Base-by-base conservation (phyloP, 2,888 invertebrate genomes). In the Ypsolopha sequella region DNA sequence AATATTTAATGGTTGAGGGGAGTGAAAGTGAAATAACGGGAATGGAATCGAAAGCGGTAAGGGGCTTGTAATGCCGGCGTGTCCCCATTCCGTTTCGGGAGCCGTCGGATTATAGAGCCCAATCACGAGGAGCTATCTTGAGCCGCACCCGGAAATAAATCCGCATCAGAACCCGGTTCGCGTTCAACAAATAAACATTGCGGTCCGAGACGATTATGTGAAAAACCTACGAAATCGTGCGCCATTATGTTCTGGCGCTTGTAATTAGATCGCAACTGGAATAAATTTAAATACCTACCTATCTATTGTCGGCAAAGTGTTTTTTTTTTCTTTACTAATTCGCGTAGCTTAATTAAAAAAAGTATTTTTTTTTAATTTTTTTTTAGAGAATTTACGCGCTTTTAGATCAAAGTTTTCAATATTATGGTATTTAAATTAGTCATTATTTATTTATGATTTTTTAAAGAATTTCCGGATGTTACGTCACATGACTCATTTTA, bases 181-280 rank as follows among this genome's bases (percentile, higher is more conserved):
- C 68, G 68, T 67, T 71, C 66, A 59, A 57, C 66, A 64, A 73
- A 74, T 74, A 79, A 77, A 77, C 73, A 76, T 71, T 68, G 73
- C 62, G 73, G 75, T 63, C 65, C 57, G 48, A 62, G 60, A 64
- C 43, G 62, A 64, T 60, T 60, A 61, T 64, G 61, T 59, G 68
- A 71, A 68, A 68, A 73, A 73, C 67, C 70, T 62, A 68, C 62
- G 63, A 59, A 70, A 63, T 65, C 58, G 56, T 57, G 60, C 57
- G 62, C 57, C 60, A 66, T 64, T 64, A 64, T 65, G 58, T 64
- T 66, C 69, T 70, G 71, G 70, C 68, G 24, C 69, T 58, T 60
- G 63, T 69, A 69, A 73, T 70, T 69, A 65, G 58, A 59, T 63
- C 61, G 60, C 62, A 59, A 57, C 55, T 54, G 58, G 55, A 66